These are phyloP conservation scores for Acleris emargana DNA, from an alignment of 2,888 invertebrate genomes.

Conservation along the genomic window DNA sequence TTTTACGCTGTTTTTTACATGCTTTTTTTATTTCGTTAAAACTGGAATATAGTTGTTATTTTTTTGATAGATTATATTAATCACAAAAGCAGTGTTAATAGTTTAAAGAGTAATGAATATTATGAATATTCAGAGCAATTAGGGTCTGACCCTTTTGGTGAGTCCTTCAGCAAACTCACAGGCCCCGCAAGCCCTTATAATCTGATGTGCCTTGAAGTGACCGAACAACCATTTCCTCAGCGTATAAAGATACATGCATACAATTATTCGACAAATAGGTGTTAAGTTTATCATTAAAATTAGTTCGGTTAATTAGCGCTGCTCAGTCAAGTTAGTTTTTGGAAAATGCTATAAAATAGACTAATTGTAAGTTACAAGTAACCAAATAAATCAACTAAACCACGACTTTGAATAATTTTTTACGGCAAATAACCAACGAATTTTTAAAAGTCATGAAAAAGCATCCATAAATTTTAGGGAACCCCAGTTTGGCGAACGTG, in stretches of 20 bases:
- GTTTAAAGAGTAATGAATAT: constrained; percentile 51
- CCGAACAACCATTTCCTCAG: constrained; percentile 7
- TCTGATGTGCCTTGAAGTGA: constrained; percentile 51
- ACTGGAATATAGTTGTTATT: too few species aligned
- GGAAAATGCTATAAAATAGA: too few species aligned
- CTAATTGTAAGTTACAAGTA: too few species aligned
- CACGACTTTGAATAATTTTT: background rate
- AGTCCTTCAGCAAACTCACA: constrained; percentile 55
- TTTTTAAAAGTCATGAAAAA: constrained; percentile 61
- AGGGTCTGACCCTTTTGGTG: constrained; percentile 61
- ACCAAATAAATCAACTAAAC: background rate
- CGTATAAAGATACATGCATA: background rate
- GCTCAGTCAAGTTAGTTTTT: too few species aligned
- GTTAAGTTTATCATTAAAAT: background rate
- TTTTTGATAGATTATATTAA: background rate
- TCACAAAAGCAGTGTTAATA: constrained; percentile 43
- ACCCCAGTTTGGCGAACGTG: constrained; percentile 57
- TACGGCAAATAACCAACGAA: constrained; percentile 49
- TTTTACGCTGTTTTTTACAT: too few species aligned
- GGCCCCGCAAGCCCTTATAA: constrained; percentile 57
- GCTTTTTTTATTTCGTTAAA: too few species aligned
- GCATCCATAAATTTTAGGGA: constrained; percentile 65
- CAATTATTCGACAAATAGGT: background rate
- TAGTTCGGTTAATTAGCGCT: too few species aligned
- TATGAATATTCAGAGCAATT: constrained; percentile 69